Evolutionary conservation across 2,113 vertebrate genomes (phyloP), one percentile per base, ranked within the genome.

Genomic region (Neofelis nebulosa): DNA sequence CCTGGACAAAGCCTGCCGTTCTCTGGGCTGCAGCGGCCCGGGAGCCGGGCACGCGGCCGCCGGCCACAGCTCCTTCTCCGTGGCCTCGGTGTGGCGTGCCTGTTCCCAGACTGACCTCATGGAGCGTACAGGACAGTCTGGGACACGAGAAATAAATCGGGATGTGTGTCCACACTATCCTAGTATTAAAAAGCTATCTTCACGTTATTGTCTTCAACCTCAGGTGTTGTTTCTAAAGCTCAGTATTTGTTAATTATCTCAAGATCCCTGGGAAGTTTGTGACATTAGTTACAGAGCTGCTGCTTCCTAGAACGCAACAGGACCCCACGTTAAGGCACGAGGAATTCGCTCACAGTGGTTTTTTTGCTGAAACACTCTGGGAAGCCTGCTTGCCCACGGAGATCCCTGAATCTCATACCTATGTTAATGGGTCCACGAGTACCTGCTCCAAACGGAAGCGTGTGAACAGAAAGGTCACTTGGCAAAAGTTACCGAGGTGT

Each of bases 61-160:
- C 50, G 50, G 50, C 12, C 71, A 41, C 12, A 14, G 23, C 13
- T 41, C 71, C 71, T 74, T 41, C 9, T 9, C 69, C n/a, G 21
- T 25, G 21, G 71, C 5, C 36, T 14, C 50, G 52, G 15, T 16
- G 52, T 4, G 52, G 15, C 15, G 55, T 7, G 19, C 38, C 73
- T 16, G 41, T 21, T 21, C 25, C 27, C 7, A 1, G 38, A 45
- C 13, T 16, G 38, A 27, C 25, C 38, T 14, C 21, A 13, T 7
- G 1, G n/a, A 57, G 52, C 1, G 1, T 3, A 52, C 79, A 9
- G 52, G 33, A 50, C 29, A 16, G 31, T 9, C 84, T 4, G 45
- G 31, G 21, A 52, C 15, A 36, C 0, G 13, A 69, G 65, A 16
- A 33, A 5, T 14, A 1, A 14, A 16, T 2, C 0, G 3, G 23